These are phyloP conservation scores for Carcinoscorpius rotundicauda DNA, from an alignment of 1,140 invertebrate species.

Conservation along the genomic window DNA sequence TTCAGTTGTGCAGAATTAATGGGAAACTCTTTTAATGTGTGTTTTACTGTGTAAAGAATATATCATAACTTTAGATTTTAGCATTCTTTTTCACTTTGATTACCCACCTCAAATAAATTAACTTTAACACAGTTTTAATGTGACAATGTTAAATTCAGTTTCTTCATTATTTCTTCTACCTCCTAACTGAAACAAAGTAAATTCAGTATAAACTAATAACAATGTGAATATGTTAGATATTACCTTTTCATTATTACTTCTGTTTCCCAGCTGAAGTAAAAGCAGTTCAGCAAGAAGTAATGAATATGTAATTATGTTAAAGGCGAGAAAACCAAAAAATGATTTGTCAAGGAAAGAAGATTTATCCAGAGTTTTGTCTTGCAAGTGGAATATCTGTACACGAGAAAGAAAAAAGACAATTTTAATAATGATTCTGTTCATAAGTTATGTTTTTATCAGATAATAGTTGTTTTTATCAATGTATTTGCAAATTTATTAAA, in stretches of 20 bases:
- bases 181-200: too few relatives aligned
- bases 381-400: slow-evolving; percentile 72
- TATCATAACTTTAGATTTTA: too few relatives aligned
- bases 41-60: too few relatives aligned
- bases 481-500: background rate
- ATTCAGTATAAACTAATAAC: too few relatives aligned
- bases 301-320: slow-evolving; percentile 79
- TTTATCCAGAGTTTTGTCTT: slow-evolving; percentile 67
- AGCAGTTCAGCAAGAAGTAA: slow-evolving; percentile 68
- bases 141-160: too few relatives aligned
- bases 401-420: slow-evolving; percentile 27
- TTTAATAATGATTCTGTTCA: background rate
- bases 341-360: slow-evolving; percentile 80
- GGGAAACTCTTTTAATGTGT: too few relatives aligned
- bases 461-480: background rate
- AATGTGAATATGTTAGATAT: background rate
- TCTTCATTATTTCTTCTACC: too few relatives aligned
- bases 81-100: too few relatives aligned
- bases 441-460: background rate
- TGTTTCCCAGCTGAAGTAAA: slow-evolving; percentile 49
- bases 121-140: too few relatives aligned
- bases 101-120: too few relatives aligned
- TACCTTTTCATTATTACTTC: slow-evolving; percentile 47
- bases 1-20: too few relatives aligned
- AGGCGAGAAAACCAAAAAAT: slow-evolving; percentile 77